A percentile compares a stretch with the other conserved stretches of the same genome.
phyloP scores from a whole-genome alignment of 2,888 invertebrate genomes.

The Diarsia mendica region DNA sequence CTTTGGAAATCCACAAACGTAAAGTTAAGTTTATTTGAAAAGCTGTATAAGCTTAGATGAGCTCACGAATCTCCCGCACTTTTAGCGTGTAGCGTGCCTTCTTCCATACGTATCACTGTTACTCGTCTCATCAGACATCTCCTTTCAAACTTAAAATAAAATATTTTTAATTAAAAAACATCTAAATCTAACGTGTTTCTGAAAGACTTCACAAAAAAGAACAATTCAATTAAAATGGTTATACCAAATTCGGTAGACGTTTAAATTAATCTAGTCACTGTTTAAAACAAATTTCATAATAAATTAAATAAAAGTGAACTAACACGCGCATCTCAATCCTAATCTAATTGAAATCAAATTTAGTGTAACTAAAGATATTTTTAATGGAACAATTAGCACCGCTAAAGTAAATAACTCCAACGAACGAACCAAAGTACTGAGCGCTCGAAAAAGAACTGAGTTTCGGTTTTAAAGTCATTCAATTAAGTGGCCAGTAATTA shows the following conservation, averaged over 20 bases:
- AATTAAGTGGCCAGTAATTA: constrained; percentile 61
- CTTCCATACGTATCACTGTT: too few relatives aligned
- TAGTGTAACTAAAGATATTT: constrained; percentile 51
- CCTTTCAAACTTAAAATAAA: background rate
- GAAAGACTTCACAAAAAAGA: background rate
- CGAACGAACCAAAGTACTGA: constrained; percentile 31
- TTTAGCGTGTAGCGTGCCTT: too few relatives aligned
- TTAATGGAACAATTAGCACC: constrained; percentile 49
- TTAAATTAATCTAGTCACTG: background rate
- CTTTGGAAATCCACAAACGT: background rate
- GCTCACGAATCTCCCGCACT: too few relatives aligned
- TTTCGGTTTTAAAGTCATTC: constrained; percentile 56
- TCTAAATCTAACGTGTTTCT: background rate
- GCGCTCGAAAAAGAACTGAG: constrained; percentile 49
- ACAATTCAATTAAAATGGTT: background rate
- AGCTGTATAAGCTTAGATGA: background rate
- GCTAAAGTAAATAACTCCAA: constrained; percentile 47
- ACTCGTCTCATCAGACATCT: too few relatives aligned
- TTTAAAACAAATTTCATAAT: constrained; percentile 8
- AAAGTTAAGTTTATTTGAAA: background rate
- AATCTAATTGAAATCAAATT: constrained; percentile 41
- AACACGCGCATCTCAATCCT: constrained; percentile 17
- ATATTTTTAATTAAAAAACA: constrained; percentile 1
- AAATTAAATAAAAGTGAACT: constrained; percentile 4
- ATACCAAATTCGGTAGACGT: background rate